Evolutionary conservation across 2,113 vertebrate genomes (phyloP).

Genomic region (Melanerpes aurifrons): DNA sequence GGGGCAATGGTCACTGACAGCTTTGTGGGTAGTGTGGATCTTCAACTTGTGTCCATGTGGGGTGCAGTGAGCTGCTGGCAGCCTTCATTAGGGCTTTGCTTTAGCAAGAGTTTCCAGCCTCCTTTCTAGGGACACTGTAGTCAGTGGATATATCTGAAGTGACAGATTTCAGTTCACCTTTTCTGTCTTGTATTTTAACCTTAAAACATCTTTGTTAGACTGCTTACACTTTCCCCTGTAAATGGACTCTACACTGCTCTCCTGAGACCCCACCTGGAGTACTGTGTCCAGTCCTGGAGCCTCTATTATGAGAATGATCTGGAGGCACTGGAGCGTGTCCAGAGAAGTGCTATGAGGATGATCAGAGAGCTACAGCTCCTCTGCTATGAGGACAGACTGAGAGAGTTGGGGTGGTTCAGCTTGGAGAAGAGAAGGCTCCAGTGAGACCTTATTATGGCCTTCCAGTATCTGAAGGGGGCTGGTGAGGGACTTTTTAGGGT

Average conservation of each 20-base stretch:
- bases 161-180: background rate
- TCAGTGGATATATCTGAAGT: background rate
- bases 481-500: no score
- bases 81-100: background rate
- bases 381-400: no score
- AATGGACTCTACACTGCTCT: background rate
- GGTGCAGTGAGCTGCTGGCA: background rate
- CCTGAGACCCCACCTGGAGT: no score
- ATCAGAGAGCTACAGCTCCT: no score
- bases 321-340: no score
- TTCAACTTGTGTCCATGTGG: background rate
- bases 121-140: background rate
- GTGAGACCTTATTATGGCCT: no score
- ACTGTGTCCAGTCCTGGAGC: no score
- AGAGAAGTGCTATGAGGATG: no score
- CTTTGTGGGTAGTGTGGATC: background rate
- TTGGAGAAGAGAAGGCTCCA: no score
- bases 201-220: background rate
- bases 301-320: no score
- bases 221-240: background rate
- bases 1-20: background rate
- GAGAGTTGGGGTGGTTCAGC: no score
- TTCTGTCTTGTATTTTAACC: background rate
- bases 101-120: background rate
- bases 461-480: no score